Base-by-base conservation (phyloP, 2,113 vertebrate species). In the Caretta caretta region DNA sequence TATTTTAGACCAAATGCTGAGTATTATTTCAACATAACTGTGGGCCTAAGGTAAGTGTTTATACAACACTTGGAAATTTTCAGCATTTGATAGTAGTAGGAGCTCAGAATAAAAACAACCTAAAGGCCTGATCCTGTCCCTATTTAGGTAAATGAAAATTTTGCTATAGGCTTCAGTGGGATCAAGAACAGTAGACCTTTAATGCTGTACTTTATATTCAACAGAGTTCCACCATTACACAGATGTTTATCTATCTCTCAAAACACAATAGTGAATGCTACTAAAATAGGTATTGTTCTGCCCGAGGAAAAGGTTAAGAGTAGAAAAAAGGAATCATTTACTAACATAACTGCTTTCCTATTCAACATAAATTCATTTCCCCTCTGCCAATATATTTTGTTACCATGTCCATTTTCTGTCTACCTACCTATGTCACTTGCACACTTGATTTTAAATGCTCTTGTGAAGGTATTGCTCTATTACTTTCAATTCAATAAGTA, bases 401-500 rank as follows among this genome's bases (percentile, higher is more conserved):
- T 94, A 93, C 93, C 48, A 16, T 92, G 87, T 93, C 56, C 62
- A 49, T 93, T 93, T 85, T 93, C 76, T 88, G 0, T 92, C 95
- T 92, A 3, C 85, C 87, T 88, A 38, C 89, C 95, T 90, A 69
- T 83, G 80, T 95, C 95, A 89, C 85, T 95, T 95, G 93, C 87
- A 93, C 93, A 10, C 93, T 97, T 87, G 46, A 24, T 92, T 94
- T 97, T 95, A 91, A 89, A 87, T 48, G 54, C 84, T 90, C 92
- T 95, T 95, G 92, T 96, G 94, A 92, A 93, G 94, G 90, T 95
- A 96, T 81, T 87, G 20, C 92, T 96, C 75, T 93, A 79, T 97
- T 96, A 96, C 89, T 97, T 94, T 93, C 96, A 96, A 94, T 96
- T 96, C 94, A 97, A 93, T 97, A 97, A 97, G 95, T 96, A 89